Conservation (phyloP, 92 coral and sea anemone species). For the Palythoa heliodiscus region DNA sequence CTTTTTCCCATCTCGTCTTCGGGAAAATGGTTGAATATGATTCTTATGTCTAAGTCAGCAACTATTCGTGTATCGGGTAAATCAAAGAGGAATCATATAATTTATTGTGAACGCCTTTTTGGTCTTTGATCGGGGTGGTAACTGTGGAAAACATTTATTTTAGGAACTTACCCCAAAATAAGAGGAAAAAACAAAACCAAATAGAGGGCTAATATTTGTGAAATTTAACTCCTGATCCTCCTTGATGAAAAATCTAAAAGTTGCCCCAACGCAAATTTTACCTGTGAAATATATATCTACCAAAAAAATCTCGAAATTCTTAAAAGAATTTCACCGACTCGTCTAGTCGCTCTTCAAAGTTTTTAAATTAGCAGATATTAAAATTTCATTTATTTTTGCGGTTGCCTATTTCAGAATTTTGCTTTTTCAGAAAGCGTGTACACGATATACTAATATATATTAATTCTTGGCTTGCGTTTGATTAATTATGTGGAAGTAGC, state of each 20-base stretch:
- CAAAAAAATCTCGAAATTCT: neutral
- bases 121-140: neutral
- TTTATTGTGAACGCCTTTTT: neutral
- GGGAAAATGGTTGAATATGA: neutral
- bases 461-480: slow-evolving; percentile 30
- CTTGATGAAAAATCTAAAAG: too few relatives aligned
- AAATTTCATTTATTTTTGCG: slow-evolving; percentile 18
- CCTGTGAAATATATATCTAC: too few relatives aligned
- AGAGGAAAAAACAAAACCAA: too few relatives aligned
- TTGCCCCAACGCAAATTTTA: too few relatives aligned
- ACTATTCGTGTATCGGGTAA: neutral
- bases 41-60: neutral
- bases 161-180: too few relatives aligned
- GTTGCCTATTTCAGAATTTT: neutral
- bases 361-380: neutral
- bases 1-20: neutral
- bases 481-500: slow-evolving; percentile 15
- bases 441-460: slow-evolving; percentile 28
- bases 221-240: too few relatives aligned
- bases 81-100: neutral
- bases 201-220: too few relatives aligned
- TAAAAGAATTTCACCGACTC: neutral
- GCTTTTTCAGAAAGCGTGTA: slow-evolving; percentile 12
- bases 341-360: neutral
- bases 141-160: too few relatives aligned